These are phyloP conservation scores for Sesamia nonagrioides DNA, from an alignment of 1,140 invertebrate genomes.

Conservation along the genomic window DNA sequence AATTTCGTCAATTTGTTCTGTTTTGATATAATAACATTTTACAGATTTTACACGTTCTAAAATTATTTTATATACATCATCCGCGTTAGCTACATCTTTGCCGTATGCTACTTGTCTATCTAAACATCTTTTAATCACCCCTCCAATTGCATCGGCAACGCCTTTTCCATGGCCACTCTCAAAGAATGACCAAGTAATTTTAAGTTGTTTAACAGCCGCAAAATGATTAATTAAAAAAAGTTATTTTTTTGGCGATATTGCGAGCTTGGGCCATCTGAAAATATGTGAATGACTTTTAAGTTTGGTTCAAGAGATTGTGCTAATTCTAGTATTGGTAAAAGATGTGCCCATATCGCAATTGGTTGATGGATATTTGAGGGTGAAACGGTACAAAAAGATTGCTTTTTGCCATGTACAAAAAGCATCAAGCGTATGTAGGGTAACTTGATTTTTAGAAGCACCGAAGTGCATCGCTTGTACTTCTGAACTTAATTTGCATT, in stretches of 20 bases:
- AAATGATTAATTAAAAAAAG: slow-evolving; percentile 19
- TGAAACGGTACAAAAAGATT: slow-evolving; percentile 55
- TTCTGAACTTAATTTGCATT: slow-evolving; percentile 45
- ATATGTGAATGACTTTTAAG: slow-evolving; percentile 42
- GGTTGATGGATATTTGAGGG: slow-evolving; percentile 51
- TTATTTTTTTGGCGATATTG: slow-evolving; percentile 55
- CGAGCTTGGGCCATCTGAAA: slow-evolving; percentile 50
- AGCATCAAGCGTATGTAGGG: slow-evolving; percentile 51
- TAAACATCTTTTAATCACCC: too few relatives aligned
- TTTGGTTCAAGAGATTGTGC: slow-evolving; percentile 26
- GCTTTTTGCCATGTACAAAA: slow-evolving; percentile 32
- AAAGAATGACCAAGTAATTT: neutral
- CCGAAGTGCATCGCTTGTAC: slow-evolving; percentile 54
- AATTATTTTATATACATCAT: too few relatives aligned
- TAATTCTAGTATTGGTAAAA: slow-evolving; percentile 44
- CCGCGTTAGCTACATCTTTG: too few relatives aligned
- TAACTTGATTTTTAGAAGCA: slow-evolving; percentile 52
- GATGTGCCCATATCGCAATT: slow-evolving; percentile 55
- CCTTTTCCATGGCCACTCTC: too few relatives aligned
- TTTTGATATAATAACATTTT: too few relatives aligned
- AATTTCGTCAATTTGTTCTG: too few relatives aligned
- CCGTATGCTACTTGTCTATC: too few relatives aligned
- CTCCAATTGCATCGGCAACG: too few relatives aligned
- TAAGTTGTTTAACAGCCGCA: neutral
- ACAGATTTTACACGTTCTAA: too few relatives aligned